phyloP scores from a whole-genome alignment of 1,140 invertebrate species.

The Ostrea edulis region DNA sequence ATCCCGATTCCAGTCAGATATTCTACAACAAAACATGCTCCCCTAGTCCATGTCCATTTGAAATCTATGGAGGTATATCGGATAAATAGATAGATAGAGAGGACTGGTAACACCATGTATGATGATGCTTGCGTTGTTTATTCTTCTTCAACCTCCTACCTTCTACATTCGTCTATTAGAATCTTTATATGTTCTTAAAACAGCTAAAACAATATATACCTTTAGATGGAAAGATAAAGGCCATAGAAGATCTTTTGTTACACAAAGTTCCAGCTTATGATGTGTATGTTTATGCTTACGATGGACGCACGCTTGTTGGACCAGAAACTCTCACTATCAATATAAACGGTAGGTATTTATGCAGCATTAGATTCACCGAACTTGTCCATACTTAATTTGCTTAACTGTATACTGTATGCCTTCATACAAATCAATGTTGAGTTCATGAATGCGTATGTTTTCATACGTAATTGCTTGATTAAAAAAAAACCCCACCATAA shows the following conservation, averaged over 20 bases:
- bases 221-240: conserved; percentile 32
- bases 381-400: too few species aligned
- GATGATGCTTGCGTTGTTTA: too few species aligned
- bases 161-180: neutral
- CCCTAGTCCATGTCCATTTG: conserved; percentile 41
- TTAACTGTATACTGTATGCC: too few species aligned
- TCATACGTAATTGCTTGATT: too few species aligned
- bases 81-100: too few species aligned
- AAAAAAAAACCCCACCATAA: too few species aligned
- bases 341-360: conserved; percentile 3
- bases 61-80: conserved; percentile 4
- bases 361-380: too few species aligned
- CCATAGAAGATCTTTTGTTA: conserved; percentile 24
- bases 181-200: conserved; percentile 1
- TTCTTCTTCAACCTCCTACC: too few species aligned
- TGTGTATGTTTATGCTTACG: neutral
- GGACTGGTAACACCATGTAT: too few species aligned
- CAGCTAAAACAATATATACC: neutral
- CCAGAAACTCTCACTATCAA: neutral
- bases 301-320: conserved; percentile 8
- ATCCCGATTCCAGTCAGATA: conserved; percentile 32
- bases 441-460: too few species aligned
- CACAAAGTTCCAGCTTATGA: conserved; percentile 44
- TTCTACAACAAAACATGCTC: conserved; percentile 42
- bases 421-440: too few species aligned